Evolutionary conservation across 2,113 vertebrate species (phyloP).

Genomic region (Rutilus rutilus): DNA sequence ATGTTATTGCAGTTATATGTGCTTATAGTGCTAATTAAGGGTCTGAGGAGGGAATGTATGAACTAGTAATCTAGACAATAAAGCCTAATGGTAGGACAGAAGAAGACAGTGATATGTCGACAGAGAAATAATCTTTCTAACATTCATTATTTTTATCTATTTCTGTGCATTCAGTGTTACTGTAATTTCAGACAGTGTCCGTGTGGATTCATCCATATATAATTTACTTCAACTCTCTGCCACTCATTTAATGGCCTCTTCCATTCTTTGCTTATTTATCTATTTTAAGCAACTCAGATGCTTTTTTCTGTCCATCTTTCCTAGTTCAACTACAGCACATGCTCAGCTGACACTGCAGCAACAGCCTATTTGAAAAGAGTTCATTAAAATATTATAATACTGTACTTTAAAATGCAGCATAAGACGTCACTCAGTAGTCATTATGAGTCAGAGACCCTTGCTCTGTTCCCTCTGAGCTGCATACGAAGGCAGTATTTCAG

Average conservation of each 20-base stretch:
- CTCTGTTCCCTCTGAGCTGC: background rate
- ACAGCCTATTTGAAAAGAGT: slow-evolving; percentile 10
- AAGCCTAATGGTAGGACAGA: background rate
- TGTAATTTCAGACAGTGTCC: background rate
- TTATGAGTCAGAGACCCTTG: background rate
- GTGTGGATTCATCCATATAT: background rate
- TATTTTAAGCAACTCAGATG: slow-evolving; percentile 2
- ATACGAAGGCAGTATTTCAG: background rate
- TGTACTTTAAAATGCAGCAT: background rate
- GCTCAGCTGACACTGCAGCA: background rate
- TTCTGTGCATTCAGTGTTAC: background rate
- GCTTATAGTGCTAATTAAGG: background rate
- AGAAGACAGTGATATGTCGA: background rate
- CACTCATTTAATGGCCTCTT: background rate
- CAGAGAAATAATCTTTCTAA: background rate
- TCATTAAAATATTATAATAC: slow-evolving; percentile 21
- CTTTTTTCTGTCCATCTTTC: background rate
- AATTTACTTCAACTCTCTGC: background rate
- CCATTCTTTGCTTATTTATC: background rate
- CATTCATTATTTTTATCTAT: background rate
- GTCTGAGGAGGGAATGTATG: slow-evolving; percentile 27
- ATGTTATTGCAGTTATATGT: slow-evolving; percentile 3
- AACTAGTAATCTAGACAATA: background rate
- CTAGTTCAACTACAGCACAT: background rate
- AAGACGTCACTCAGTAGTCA: background rate